phyloP scores from a whole-genome alignment of 92 coral and sea anemone species.

The Muricea muricata region DNA sequence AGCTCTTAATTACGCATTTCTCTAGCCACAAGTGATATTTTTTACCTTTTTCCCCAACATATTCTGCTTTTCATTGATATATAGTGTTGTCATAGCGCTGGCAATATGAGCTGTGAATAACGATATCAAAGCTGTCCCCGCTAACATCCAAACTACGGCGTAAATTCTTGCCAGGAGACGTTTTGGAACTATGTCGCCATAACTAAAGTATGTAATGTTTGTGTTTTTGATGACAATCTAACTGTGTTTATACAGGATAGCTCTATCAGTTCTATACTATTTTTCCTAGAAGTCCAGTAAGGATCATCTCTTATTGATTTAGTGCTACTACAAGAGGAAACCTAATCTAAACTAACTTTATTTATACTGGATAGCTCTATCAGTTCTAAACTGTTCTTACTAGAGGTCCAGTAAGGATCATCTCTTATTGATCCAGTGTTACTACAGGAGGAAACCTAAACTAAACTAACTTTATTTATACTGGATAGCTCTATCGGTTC shows the following conservation, averaged over 20 bases:
- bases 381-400: too few species aligned
- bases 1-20: background rate
- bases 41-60: conserved; percentile 15
- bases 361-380: too few species aligned
- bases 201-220: background rate
- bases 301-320: too few species aligned
- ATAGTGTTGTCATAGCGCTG: background rate
- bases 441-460: background rate
- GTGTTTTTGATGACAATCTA: background rate
- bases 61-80: background rate
- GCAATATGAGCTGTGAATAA: conserved; percentile 7
- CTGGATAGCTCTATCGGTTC: background rate
- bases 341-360: too few species aligned
- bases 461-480: background rate
- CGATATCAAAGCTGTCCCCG: background rate
- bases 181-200: conserved; percentile 19
- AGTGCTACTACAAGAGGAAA: too few species aligned
- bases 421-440: background rate
- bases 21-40: background rate
- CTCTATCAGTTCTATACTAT: background rate
- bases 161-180: background rate
- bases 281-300: too few species aligned
- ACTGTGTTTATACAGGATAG: background rate
- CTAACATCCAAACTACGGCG: conserved; percentile 13
- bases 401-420: background rate